phyloP scores from a whole-genome alignment of 2,797 vertebrate genomes.

The Halcyon badia region DNA sequence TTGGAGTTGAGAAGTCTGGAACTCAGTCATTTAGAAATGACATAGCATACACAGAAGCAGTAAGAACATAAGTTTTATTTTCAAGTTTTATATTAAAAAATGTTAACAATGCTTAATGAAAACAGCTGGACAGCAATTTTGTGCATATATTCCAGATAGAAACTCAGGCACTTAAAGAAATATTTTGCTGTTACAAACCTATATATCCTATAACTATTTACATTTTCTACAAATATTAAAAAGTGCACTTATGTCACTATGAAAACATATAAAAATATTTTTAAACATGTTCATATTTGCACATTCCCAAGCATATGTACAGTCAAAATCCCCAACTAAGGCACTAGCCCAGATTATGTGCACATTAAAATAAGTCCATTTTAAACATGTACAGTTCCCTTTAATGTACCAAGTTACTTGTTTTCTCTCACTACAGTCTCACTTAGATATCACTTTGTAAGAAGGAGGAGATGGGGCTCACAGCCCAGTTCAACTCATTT shows the following conservation, averaged over 20 bases:
- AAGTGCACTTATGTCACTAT: neutral
- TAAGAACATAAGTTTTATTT: constrained; percentile 38
- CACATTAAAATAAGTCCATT: neutral
- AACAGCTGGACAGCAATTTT: neutral
- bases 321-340: neutral
- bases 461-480: neutral
- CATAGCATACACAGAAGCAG: neutral
- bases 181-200: neutral
- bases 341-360: neutral
- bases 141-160: neutral
- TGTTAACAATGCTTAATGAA: neutral
- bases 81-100: neutral
- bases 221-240: neutral
- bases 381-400: neutral
- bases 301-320: neutral
- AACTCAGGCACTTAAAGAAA: neutral
- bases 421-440: neutral
- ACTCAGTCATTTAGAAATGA: neutral
- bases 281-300: neutral
- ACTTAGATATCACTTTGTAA: neutral
- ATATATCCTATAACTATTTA: neutral
- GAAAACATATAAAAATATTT: neutral
- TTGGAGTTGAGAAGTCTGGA: neutral
- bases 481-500: neutral
- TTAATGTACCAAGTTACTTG: neutral